Evolutionary conservation across 2,888 invertebrate species (phyloP).

Genomic region (Drosophila ezoana): DNA sequence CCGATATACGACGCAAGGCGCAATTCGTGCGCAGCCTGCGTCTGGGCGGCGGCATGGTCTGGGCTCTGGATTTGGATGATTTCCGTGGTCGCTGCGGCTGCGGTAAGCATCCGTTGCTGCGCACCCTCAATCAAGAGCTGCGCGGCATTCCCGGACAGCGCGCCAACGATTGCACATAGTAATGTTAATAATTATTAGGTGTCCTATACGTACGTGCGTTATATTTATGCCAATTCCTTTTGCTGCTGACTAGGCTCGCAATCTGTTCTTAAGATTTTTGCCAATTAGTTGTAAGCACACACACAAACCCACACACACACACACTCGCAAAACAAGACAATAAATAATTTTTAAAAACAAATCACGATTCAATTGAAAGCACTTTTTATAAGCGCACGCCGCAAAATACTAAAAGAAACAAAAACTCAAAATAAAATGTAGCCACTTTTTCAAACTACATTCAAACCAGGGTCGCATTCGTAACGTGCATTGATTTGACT

Average conservation of each 20-base stretch:
- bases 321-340: slow-evolving; percentile 12
- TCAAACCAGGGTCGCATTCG: slow-evolving; percentile 1
- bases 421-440: neutral
- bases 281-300: slow-evolving; percentile 55
- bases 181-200: slow-evolving; percentile 34
- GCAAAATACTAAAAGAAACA: slow-evolving; percentile 4
- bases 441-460: too few relatives aligned
- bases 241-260: slow-evolving; percentile 59
- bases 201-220: slow-evolving; percentile 36
- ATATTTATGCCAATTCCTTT: slow-evolving; percentile 26
- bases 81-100: slow-evolving; percentile 90
- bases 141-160: slow-evolving; percentile 85
- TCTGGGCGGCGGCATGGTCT: slow-evolving; percentile 91
- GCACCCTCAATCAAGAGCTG: slow-evolving; percentile 87
- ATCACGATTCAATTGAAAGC: neutral
- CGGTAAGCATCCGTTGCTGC: slow-evolving; percentile 88
- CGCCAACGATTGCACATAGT: slow-evolving; percentile 85
- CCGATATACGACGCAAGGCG: slow-evolving; percentile 88
- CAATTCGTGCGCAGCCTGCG: slow-evolving; percentile 87
- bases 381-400: neutral
- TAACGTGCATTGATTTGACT: too few relatives aligned
- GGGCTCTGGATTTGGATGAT: slow-evolving; percentile 92
- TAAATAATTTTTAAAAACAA: slow-evolving; percentile 11
- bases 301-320: slow-evolving; percentile 17
- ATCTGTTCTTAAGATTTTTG: slow-evolving; percentile 79